phyloP scores from a whole-genome alignment of 2,113 vertebrate genomes.

The Lates calcarifer region DNA sequence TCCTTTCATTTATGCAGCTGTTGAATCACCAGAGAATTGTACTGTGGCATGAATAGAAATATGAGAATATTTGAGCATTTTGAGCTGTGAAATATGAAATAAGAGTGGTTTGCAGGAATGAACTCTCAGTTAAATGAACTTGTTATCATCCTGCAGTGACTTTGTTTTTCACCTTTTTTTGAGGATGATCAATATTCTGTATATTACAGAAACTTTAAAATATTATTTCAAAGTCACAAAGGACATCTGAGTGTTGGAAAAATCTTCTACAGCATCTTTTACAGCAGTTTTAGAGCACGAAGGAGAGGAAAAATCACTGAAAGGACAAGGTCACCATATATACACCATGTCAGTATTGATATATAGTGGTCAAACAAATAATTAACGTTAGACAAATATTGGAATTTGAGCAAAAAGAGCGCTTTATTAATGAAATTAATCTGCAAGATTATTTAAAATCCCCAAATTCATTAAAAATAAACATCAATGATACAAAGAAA shows the following conservation, averaged over 20 bases:
- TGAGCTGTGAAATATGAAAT: neutral
- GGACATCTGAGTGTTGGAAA: neutral
- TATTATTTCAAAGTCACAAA: neutral
- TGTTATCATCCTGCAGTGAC: neutral
- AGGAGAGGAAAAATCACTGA: neutral
- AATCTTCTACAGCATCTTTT: neutral
- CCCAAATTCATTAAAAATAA: neutral
- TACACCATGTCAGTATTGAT: too few relatives aligned
- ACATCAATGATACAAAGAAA: neutral
- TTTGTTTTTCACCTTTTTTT: neutral
- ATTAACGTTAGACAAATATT: too few relatives aligned
- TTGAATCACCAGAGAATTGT: neutral
- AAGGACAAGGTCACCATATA: neutral
- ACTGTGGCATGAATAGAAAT: constrained; percentile 20
- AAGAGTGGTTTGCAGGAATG: neutral
- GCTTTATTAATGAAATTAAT: too few relatives aligned
- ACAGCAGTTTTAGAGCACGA: neutral
- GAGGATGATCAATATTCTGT: neutral
- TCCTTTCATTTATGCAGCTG: neutral
- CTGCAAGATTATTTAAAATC: too few relatives aligned
- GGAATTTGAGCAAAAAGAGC: too few relatives aligned
- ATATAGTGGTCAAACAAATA: too few relatives aligned
- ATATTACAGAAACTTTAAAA: neutral
- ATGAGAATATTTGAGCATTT: neutral
- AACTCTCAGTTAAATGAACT: neutral